Evolutionary conservation across 2,113 vertebrate species (phyloP), one percentile per base, ranked within the genome.

Genomic region (Tyrannus savana): DNA sequence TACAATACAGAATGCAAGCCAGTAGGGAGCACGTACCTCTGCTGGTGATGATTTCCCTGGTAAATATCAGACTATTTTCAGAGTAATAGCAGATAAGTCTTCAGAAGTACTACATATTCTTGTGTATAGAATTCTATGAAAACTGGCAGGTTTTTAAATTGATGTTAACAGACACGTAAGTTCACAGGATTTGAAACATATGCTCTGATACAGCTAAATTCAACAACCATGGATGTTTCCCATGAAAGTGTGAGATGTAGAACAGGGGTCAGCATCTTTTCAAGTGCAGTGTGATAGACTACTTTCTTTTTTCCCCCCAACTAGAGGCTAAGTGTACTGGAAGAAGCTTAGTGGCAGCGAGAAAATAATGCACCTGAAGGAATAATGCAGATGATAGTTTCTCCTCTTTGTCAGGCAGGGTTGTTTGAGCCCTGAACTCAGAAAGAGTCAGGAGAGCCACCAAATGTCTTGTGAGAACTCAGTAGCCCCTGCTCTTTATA

Each of bases 51-150:
- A 58, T 23, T 85, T 88, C 64, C 58, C 79, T 89, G 79, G 67
- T 78, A 92, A 94, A 86, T 75, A 96, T 80, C 78, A 89, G 37
- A 41, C 88, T 92, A 52, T 92, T 92, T 93, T 75, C 71, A 86
- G 76, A 75, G 41, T 56, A 95, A 71, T 46, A 80, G 46, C 55
- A 89, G 37, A 93, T 42, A 81, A 74, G 28, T 96, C 39, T 81
- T 86, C 72, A 88, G 44, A 84, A 96, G 44, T 68, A 88, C 18
- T 66, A 58, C 49, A 62, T 62, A 82, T 64, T 90, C 78, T 80
- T 90, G 74, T 93, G 94, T 95, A 96, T 69, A 83, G 18, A 67
- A 79, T 56, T 63, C 73, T 39, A 27, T 4, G 24, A 89, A 89
- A 93, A 79, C 25, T 60, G 60, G 8, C 73, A 93, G 71, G 59